Percentiles rank a stretch among this genome's conserved stretches.
These are phyloP conservation scores for Hymenopus coronatus DNA, from an alignment of 2,888 invertebrate species.

Conservation along the genomic window DNA sequence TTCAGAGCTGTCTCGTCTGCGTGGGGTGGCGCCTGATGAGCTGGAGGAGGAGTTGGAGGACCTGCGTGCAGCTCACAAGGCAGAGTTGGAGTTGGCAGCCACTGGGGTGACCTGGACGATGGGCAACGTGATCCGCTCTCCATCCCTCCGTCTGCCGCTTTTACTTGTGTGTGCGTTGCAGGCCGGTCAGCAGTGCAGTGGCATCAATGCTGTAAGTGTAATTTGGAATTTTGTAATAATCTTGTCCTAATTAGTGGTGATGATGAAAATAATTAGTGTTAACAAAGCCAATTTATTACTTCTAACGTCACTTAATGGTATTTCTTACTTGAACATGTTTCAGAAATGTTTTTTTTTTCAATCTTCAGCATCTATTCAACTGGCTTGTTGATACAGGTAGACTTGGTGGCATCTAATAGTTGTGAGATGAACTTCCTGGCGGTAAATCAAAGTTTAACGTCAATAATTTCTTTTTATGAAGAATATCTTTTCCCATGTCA, in stretches of 20 bases:
- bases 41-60: conserved; percentile 30
- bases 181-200: conserved; percentile 85
- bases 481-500: too few species aligned
- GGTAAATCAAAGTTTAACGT: too few species aligned
- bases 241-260: not conserved
- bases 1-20: conserved; percentile 55
- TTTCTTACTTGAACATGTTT: too few species aligned
- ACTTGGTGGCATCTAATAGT: too few species aligned
- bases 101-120: conserved; percentile 54
- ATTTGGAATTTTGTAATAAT: not conserved
- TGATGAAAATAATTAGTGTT: too few species aligned
- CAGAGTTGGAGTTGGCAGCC: conserved; percentile 35
- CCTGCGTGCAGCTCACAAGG: conserved; percentile 23
- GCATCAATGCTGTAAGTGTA: conserved; percentile 78
- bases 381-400: too few species aligned
- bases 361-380: too few species aligned
- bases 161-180: conserved; percentile 75
- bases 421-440: too few species aligned
- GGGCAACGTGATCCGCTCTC: conserved; percentile 56
- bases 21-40: conserved; percentile 44
- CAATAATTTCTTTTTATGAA: too few species aligned
- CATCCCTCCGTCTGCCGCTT: conserved; percentile 64
- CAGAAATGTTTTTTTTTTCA: too few species aligned
- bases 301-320: too few species aligned
- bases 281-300: too few species aligned